Evolutionary conservation across 2,888 invertebrate genomes (phyloP).

Genomic region (Trichogramma dendrolimi): DNA sequence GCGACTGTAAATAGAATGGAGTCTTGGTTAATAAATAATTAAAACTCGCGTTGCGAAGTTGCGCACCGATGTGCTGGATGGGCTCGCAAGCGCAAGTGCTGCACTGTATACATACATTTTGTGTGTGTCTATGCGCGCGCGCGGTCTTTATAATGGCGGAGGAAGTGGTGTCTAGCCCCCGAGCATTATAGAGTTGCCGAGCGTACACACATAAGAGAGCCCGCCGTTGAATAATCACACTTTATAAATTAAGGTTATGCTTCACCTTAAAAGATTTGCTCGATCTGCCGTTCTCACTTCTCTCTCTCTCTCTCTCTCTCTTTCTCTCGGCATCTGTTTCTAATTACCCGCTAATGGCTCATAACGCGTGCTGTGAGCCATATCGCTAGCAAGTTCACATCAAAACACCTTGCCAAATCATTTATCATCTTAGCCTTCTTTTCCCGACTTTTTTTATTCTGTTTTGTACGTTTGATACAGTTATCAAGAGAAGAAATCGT

Average conservation of each 20-base stretch:
- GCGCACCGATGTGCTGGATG: constrained; percentile 40
- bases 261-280: constrained; percentile 52
- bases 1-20: background rate
- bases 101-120: no score
- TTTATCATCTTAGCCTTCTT: constrained; percentile 2
- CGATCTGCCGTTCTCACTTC: no score
- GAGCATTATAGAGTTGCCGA: no score
- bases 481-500: no score
- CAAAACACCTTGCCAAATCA: constrained; percentile 20
- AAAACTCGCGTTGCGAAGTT: constrained; percentile 51
- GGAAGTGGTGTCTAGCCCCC: no score
- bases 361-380: constrained; percentile 44
- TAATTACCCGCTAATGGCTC: constrained; percentile 53
- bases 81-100: constrained; percentile 33
- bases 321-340: constrained; percentile 51
- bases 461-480: background rate
- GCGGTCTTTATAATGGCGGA: constrained; percentile 22
- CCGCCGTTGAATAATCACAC: constrained; percentile 49
- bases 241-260: constrained; percentile 53
- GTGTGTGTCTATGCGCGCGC: constrained; percentile 32
- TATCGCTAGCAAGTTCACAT: constrained; percentile 41
- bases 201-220: constrained; percentile 2
- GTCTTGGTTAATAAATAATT: constrained; percentile 48
- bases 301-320: no score
- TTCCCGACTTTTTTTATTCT: constrained; percentile 2